phyloP scores from a whole-genome alignment of 1,140 invertebrate genomes.

The Varroa destructor region DNA sequence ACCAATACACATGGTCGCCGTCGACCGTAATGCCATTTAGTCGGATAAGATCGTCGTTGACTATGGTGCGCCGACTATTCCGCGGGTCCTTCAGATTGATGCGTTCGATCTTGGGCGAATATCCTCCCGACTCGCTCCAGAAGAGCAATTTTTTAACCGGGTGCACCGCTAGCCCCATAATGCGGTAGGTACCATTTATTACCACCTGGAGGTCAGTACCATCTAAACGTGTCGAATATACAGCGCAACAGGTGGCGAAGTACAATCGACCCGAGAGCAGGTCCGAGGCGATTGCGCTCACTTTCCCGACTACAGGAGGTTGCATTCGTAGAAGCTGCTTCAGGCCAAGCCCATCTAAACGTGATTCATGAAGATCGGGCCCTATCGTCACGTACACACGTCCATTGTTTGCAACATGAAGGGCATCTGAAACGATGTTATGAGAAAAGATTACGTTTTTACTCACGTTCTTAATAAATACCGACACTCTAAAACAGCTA shows the following conservation, averaged over 20 bases:
- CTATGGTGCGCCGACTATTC: conserved; percentile 18
- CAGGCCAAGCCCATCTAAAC: conserved; percentile 13
- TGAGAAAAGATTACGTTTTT: not conserved
- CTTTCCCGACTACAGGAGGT: conserved; percentile 12
- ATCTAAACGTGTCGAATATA: conserved; percentile 6
- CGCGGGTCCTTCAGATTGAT: conserved; percentile 10
- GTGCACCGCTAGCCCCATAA: conserved; percentile 24
- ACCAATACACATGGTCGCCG: conserved; percentile 26
- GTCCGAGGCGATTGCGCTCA: conserved; percentile 25
- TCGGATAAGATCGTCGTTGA: conserved; percentile 23
- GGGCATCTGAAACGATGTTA: conserved; percentile 1
- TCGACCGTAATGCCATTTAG: conserved; percentile 23
- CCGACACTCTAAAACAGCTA: too few species aligned
- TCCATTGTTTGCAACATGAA: conserved; percentile 19
- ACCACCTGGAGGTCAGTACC: conserved; percentile 17
- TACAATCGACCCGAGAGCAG: conserved; percentile 15
- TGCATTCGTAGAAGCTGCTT: conserved; percentile 15
- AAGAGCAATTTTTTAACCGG: conserved; percentile 24
- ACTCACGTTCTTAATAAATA: too few species aligned
- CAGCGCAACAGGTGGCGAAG: conserved; percentile 22
- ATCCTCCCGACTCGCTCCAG: conserved; percentile 17
- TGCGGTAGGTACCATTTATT: conserved; percentile 23
- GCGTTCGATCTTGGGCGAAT: conserved; percentile 18
- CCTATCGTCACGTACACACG: conserved; percentile 17
- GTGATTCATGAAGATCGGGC: conserved; percentile 11